phyloP scores from a whole-genome alignment of 2,797 vertebrate species.

The Sylvilagus floridanus region DNA sequence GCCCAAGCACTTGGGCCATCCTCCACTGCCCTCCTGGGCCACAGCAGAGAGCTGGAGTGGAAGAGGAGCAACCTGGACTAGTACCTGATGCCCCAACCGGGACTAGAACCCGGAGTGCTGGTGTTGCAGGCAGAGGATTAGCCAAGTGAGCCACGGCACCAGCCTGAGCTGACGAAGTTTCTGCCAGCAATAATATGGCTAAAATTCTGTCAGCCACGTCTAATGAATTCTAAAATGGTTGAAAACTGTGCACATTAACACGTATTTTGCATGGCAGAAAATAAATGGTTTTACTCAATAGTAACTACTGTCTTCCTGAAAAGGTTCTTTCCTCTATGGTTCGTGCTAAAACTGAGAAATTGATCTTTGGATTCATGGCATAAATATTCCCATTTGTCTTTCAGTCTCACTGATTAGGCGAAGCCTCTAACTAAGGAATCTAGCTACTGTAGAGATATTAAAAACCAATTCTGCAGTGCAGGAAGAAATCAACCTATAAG shows the following conservation, averaged over 20 bases:
- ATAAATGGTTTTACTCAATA: slow-evolving; percentile 53
- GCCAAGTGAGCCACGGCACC: too few species aligned
- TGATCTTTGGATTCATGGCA: slow-evolving; percentile 56
- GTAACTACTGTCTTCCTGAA: neutral
- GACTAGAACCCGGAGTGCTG: too few species aligned
- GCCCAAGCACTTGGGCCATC: too few species aligned
- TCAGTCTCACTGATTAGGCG: slow-evolving; percentile 46
- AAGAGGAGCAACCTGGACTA: too few species aligned
- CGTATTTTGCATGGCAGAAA: slow-evolving; percentile 46
- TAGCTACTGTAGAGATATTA: neutral
- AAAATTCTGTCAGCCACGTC: neutral
- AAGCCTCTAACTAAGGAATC: slow-evolving; percentile 31
- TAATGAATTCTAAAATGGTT: slow-evolving; percentile 43
- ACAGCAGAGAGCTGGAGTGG: too few species aligned
- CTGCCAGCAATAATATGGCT: neutral
- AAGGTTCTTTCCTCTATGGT: slow-evolving; percentile 32
- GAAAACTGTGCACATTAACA: slow-evolving; percentile 46
- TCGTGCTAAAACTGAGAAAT: slow-evolving; percentile 70
- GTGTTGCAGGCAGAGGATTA: too few species aligned
- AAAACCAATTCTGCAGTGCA: neutral
- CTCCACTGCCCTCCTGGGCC: too few species aligned
- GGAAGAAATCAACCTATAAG: neutral
- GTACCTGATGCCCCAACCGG: too few species aligned
- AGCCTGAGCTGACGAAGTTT: neutral
- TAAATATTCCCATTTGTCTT: slow-evolving; percentile 68